These are phyloP conservation scores for Calcarius lapponicus DNA, from an alignment of 2,797 vertebrate genomes.

Conservation along the genomic window DNA sequence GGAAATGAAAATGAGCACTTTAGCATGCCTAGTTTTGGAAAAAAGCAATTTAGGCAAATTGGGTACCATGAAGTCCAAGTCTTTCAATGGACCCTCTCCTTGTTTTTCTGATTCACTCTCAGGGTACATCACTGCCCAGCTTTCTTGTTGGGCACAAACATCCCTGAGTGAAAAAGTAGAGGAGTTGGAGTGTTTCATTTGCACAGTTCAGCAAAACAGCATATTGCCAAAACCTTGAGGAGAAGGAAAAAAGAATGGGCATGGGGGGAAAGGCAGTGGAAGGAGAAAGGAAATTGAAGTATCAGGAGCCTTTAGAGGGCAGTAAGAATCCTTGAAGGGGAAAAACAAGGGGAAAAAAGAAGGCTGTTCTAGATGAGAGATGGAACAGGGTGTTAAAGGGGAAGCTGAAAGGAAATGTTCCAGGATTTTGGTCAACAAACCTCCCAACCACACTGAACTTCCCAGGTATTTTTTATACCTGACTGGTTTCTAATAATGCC, in stretches of 20 bases:
- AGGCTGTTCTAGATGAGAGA: neutral
- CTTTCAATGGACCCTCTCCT: neutral
- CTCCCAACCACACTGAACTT: neutral
- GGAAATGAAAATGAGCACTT: neutral
- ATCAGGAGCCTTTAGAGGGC: constrained; percentile 30
- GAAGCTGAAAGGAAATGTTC: neutral
- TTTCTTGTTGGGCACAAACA: neutral
- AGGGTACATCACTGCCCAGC: neutral
- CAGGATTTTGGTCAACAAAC: neutral
- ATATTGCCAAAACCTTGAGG: neutral
- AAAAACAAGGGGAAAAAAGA: neutral
- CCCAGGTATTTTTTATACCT: neutral
- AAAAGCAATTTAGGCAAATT: neutral
- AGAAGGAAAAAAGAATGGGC: neutral
- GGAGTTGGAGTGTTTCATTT: neutral
- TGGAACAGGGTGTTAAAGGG: neutral
- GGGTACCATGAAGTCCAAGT: neutral
- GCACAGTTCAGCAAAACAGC: rapidly evolving
- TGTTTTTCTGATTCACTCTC: neutral
- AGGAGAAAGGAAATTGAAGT: neutral
- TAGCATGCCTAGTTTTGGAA: neutral
- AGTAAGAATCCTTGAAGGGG: constrained; percentile 19
- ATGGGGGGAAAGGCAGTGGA: neutral
- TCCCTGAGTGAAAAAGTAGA: neutral
- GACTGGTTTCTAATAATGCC: neutral